Conservation (phyloP, 1,140 invertebrate genomes). For the Hyles euphorbiae region DNA sequence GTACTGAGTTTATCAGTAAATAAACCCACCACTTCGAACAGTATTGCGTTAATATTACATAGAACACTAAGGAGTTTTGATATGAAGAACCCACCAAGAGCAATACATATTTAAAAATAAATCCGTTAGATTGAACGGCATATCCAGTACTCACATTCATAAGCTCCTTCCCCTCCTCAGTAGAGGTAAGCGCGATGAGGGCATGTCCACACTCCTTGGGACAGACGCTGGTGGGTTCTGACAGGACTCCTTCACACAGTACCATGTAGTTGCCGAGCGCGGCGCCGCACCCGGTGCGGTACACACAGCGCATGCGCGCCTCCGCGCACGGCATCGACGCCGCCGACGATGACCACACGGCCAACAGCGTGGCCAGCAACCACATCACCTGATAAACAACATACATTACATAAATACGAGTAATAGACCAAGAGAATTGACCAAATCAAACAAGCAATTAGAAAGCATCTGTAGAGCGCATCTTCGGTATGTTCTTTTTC, state of each 20-base stretch:
- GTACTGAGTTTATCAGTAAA: no score
- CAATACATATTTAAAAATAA: no score
- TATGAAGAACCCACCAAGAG: no score
- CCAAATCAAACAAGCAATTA: no score
- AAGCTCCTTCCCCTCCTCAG: constrained; percentile 84
- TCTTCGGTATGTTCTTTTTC: no score
- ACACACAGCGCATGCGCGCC: constrained; percentile 82
- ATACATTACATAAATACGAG: no score
- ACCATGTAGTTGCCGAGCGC: constrained; percentile 85
- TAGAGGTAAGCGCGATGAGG: constrained; percentile 85
- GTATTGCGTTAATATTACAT: no score
- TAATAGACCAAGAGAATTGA: no score
- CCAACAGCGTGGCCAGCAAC: constrained; percentile 51
- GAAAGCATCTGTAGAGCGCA: no score
- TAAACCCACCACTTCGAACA: no score
- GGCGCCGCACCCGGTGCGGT: constrained; percentile 82
- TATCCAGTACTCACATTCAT: constrained; percentile 60
- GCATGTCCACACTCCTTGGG: constrained; percentile 84
- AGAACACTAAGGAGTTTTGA: no score
- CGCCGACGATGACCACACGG: constrained; percentile 31
- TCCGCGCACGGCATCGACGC: constrained; percentile 78
- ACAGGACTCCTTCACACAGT: constrained; percentile 81
- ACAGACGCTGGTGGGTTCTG: constrained; percentile 75
- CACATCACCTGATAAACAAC: constrained; percentile 54
- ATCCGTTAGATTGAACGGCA: no score